phyloP scores from a whole-genome alignment of 2,888 invertebrate genomes.

The Byasa hedistus region DNA sequence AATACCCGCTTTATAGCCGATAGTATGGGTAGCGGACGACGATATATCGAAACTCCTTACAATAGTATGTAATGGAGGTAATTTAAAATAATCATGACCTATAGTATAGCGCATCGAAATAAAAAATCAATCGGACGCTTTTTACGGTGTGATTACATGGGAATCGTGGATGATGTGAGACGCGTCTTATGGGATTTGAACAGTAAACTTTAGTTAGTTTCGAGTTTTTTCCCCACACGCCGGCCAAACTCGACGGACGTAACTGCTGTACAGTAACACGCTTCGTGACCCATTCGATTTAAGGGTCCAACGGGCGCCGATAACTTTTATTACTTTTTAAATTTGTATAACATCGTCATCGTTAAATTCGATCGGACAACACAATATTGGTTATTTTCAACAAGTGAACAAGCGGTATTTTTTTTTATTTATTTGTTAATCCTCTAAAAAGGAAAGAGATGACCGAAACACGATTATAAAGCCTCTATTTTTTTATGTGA shows the following conservation, averaged over 20 bases:
- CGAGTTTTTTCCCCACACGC: constrained; percentile 48
- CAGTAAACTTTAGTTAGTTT: constrained; percentile 44
- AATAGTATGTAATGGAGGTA: too few species aligned
- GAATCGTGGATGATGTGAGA: constrained; percentile 43
- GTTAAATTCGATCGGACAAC: not conserved
- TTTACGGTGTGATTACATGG: constrained; percentile 37
- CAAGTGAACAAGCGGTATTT: not conserved
- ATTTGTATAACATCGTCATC: constrained; percentile 21
- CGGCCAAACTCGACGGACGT: constrained; percentile 44
- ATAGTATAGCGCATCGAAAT: not conserved
- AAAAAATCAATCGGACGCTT: constrained; percentile 10
- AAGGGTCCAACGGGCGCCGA: constrained; percentile 27
- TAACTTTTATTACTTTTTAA: constrained; percentile 31
- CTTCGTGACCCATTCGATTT: constrained; percentile 38
- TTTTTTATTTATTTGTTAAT: not conserved
- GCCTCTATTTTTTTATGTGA: too few species aligned
- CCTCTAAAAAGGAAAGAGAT: too few species aligned
- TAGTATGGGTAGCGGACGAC: too few species aligned
- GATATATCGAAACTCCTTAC: too few species aligned
- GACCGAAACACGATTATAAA: too few species aligned
- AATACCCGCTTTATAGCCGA: too few species aligned
- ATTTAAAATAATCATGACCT: not conserved
- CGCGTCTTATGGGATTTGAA: constrained; percentile 49
- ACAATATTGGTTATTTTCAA: not conserved
- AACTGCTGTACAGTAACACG: constrained; percentile 55